A percentile compares a stretch with the other conserved stretches of the same genome.
Evolutionary conservation across 2,888 invertebrate genomes (phyloP).

Genomic region (Pollenia labialis): DNA sequence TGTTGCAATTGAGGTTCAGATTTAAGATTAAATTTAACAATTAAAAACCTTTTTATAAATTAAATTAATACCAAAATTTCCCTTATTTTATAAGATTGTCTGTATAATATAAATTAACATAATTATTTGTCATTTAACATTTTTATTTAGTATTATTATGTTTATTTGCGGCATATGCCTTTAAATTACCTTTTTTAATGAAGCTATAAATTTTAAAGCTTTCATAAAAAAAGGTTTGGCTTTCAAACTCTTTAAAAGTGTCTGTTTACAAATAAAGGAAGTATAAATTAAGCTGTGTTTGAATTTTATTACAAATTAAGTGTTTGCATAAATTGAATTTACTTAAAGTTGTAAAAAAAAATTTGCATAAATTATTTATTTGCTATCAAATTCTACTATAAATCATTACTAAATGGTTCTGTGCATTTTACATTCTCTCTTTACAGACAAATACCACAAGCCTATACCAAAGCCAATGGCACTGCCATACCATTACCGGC

Average conservation of each 20-base stretch:
- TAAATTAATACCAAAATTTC: background rate
- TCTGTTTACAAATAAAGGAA: slow-evolving; percentile 29
- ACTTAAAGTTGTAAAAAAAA: background rate
- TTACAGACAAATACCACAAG: slow-evolving; percentile 89
- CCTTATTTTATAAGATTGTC: slow-evolving; percentile 2
- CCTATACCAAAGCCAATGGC: slow-evolving; percentile 86
- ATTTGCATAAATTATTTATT: slow-evolving; percentile 46
- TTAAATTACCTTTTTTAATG: slow-evolving; percentile 22
- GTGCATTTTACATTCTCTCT: slow-evolving; percentile 72
- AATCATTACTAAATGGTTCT: slow-evolving; percentile 4
- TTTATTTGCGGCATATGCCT: background rate
- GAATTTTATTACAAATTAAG: slow-evolving; percentile 35
- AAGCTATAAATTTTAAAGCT: slow-evolving; percentile 57
- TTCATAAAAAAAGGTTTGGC: slow-evolving; percentile 48
- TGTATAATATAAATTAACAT: slow-evolving; percentile 38
- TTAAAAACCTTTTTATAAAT: no score
- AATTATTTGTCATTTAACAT: slow-evolving; percentile 17
- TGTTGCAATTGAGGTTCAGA: no score
- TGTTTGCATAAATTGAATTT: slow-evolving; percentile 19
- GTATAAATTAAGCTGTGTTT: slow-evolving; percentile 40
- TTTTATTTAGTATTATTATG: background rate
- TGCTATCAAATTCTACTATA: background rate
- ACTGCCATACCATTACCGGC: slow-evolving; percentile 92
- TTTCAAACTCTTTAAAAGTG: background rate
- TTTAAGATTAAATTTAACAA: no score